Evolutionary conservation across 2,888 invertebrate genomes (phyloP).

Genomic region (Caenorhabditis becei): DNA sequence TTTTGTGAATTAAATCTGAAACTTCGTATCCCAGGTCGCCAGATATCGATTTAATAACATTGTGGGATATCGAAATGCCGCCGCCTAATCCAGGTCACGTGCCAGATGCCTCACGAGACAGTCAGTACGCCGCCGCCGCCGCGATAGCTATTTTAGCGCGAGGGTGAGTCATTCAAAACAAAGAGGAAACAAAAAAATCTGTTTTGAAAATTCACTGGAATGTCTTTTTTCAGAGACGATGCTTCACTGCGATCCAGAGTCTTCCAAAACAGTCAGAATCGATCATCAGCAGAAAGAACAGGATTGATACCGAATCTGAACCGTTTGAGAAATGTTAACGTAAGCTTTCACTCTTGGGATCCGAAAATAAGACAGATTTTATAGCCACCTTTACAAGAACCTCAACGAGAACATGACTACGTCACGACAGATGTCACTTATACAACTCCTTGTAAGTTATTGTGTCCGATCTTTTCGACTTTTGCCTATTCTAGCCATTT

Average conservation of each 20-base stretch:
- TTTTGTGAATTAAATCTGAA: neutral
- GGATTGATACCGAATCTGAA: neutral
- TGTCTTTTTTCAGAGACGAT: neutral
- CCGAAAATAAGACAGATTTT: neutral
- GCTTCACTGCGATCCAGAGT: conserved; percentile 31
- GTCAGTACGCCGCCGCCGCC: conserved; percentile 68
- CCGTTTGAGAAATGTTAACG: neutral
- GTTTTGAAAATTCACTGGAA: neutral
- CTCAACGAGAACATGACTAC: conserved; percentile 17
- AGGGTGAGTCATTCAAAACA: conserved; percentile 43
- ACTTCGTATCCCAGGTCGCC: conserved; percentile 31
- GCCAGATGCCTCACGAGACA: conserved; percentile 60
- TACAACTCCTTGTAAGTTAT: conserved; percentile 43
- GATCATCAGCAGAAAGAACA: neutral
- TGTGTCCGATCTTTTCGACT: neutral
- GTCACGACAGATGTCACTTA: conserved; percentile 49
- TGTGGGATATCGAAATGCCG: conserved; percentile 70
- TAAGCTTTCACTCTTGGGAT: neutral
- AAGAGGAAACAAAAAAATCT: neutral
- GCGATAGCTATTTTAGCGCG: conserved; percentile 66
- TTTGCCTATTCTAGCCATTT: conserved; percentile 1
- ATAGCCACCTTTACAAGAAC: neutral
- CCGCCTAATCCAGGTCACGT: conserved; percentile 35
- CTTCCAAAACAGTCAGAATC: conserved; percentile 21
- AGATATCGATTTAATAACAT: conserved; percentile 41